Conservation (phyloP, 2,113 vertebrate genomes). For the Gymnarchus niloticus region DNA sequence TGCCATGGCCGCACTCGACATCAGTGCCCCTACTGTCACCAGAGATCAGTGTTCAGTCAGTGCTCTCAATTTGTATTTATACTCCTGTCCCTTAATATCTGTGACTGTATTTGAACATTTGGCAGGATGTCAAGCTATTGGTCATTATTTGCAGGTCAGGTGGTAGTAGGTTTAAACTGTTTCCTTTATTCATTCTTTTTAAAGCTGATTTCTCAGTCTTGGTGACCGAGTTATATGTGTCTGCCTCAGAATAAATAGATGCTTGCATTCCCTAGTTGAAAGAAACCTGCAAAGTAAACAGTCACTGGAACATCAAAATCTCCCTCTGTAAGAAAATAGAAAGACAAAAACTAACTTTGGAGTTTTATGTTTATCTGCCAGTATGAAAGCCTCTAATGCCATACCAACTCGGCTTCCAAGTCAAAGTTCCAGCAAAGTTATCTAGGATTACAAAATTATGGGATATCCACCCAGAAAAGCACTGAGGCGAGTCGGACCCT, state of each 20-base stretch:
- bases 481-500: slow-evolving; percentile 22
- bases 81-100: not conserved
- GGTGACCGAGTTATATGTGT: not conserved
- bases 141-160: not conserved
- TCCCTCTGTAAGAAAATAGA: too few species aligned
- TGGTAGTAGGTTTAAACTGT: not conserved
- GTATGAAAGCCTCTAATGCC: not conserved
- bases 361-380: not conserved
- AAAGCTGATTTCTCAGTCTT: not conserved
- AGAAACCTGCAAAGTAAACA: slow-evolving; percentile 36
- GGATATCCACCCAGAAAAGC: slow-evolving; percentile 2
- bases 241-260: not conserved
- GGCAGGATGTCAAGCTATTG: not conserved
- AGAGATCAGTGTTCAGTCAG: not conserved
- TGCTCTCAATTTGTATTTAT: not conserved
- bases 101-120: not conserved
- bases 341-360: too few species aligned
- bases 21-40: slow-evolving; percentile 57
- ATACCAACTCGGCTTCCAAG: not conserved
- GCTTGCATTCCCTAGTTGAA: not conserved
- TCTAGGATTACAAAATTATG: not conserved
- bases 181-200: not conserved
- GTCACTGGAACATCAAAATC: not conserved
- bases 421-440: not conserved
- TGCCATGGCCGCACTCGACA: slow-evolving; percentile 60